Percentiles rank a stretch among this genome's conserved stretches.
These are phyloP conservation scores for Polyommatus iphigenia DNA, from an alignment of 2,888 invertebrate genomes.

Conservation along the genomic window DNA sequence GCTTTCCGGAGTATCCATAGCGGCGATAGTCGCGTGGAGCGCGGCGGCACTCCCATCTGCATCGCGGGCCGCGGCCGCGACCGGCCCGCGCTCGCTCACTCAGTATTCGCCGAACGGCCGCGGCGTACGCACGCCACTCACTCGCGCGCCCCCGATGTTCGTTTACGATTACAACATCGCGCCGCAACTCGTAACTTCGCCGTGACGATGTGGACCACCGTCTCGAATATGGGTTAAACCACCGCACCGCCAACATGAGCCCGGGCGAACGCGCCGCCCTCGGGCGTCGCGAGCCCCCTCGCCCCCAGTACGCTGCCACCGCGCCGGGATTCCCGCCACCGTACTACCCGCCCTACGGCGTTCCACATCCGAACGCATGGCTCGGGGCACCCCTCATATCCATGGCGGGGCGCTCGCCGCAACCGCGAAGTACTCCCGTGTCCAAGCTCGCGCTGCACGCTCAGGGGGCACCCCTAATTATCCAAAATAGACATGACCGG, in stretches of 20 bases:
- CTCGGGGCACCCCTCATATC: conserved; percentile 91
- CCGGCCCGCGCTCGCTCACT: conserved; percentile 71
- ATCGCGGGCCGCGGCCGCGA: conserved; percentile 63
- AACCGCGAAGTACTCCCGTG: conserved; percentile 77
- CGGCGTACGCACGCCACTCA: conserved; percentile 67
- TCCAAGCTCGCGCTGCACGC: conserved; percentile 90
- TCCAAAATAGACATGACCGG: conserved; percentile 83
- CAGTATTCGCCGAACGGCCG: conserved; percentile 73
- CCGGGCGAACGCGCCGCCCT: conserved; percentile 79
- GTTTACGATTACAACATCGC: conserved; percentile 77
- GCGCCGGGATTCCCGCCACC: conserved; percentile 77
- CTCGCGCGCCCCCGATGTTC: conserved; percentile 71
- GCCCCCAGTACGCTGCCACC: conserved; percentile 74
- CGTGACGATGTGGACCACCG: conserved; percentile 73
- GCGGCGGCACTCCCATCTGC: conserved; percentile 66
- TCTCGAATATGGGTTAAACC: conserved; percentile 87
- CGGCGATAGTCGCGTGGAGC: conserved; percentile 65
- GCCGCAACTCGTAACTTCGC: conserved; percentile 66
- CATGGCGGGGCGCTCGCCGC: conserved; percentile 83
- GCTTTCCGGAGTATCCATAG: conserved; percentile 74
- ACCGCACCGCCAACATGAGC: conserved; percentile 71
- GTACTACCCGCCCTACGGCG: conserved; percentile 75
- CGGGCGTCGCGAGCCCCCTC: conserved; percentile 78
- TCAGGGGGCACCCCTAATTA: conserved; percentile 91
- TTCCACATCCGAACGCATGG: conserved; percentile 83